phyloP scores from a whole-genome alignment of 2,888 invertebrate species.

The Chrysodeixis includens region DNA sequence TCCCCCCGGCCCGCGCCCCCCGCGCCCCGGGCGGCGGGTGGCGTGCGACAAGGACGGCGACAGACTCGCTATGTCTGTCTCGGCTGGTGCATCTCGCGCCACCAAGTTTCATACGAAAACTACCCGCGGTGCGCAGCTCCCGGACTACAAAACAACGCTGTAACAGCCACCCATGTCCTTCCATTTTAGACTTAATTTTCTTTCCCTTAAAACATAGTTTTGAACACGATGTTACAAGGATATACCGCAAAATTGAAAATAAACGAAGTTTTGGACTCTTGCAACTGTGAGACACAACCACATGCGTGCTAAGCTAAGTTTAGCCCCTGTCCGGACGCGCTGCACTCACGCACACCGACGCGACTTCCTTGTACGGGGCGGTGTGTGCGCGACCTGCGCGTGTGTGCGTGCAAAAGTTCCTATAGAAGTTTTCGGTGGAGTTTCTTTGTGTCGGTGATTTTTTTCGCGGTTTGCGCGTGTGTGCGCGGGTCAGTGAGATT shows the following conservation, averaged over 20 bases:
- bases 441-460: slow-evolving; percentile 89
- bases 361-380: slow-evolving; percentile 70
- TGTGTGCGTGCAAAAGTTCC: slow-evolving; percentile 84
- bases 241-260: slow-evolving; percentile 62
- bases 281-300: slow-evolving; percentile 81
- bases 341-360: slow-evolving; percentile 81
- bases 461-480: slow-evolving; percentile 80
- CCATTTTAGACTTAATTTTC: slow-evolving; percentile 44
- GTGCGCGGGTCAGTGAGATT: slow-evolving; percentile 87
- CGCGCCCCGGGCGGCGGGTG: slow-evolving; percentile 83
- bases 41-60: slow-evolving; percentile 70
- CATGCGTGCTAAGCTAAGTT: slow-evolving; percentile 81
- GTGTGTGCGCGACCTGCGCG: slow-evolving; percentile 60
- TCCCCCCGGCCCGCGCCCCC: slow-evolving; percentile 58
- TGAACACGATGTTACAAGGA: slow-evolving; percentile 26
- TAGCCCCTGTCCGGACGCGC: slow-evolving; percentile 76
- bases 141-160: slow-evolving; percentile 55
- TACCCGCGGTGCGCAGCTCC: slow-evolving; percentile 85
- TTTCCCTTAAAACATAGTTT: slow-evolving; percentile 21
- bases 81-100: slow-evolving; percentile 84
- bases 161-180: slow-evolving; percentile 45
- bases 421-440: slow-evolving; percentile 88
- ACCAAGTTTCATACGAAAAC: slow-evolving; percentile 87
- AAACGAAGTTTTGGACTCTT: slow-evolving; percentile 82
- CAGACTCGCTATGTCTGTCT: slow-evolving; percentile 68